Percentiles rank a stretch among this genome's conserved stretches.
Evolutionary conservation across 1,140 invertebrate genomes (phyloP).

Genomic region (Microvelia longipes): DNA sequence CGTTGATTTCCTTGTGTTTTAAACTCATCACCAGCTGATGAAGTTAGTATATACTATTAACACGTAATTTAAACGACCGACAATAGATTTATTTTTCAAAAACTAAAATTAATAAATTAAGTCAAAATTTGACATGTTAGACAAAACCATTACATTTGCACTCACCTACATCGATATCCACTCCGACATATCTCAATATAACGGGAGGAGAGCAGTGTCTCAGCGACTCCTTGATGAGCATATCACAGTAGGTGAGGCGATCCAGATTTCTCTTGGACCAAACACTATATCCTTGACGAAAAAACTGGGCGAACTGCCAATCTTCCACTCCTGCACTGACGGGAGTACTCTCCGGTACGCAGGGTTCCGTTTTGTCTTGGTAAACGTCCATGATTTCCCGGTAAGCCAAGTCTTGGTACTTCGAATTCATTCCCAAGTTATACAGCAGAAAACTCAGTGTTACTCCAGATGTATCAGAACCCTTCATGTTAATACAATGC

Average conservation of each 20-base stretch:
- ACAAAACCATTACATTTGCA: too few species aligned
- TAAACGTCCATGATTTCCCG: slow-evolving; percentile 9
- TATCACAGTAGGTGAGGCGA: slow-evolving; percentile 8
- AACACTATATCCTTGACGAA: not conserved
- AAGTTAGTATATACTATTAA: too few species aligned
- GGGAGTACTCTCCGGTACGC: slow-evolving; percentile 1
- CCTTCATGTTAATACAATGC: too few species aligned
- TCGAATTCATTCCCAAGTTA: slow-evolving; percentile 11
- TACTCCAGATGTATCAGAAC: slow-evolving; percentile 1
- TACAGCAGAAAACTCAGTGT: not conserved
- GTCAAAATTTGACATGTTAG: too few species aligned
- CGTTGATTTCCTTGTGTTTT: too few species aligned
- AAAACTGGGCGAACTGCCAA: too few species aligned
- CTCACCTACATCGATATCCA: slow-evolving; percentile 11
- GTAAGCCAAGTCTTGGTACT: slow-evolving; percentile 14
- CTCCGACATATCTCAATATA: slow-evolving; percentile 2
- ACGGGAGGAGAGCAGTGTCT: slow-evolving; percentile 20
- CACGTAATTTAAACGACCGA: too few species aligned
- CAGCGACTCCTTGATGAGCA: slow-evolving; percentile 24
- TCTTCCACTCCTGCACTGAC: slow-evolving; percentile 12
- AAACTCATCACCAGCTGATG: too few species aligned
- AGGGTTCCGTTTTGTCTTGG: not conserved
- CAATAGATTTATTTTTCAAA: too few species aligned
- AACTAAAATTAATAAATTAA: too few species aligned
- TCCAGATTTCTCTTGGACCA: not conserved